Evolutionary conservation across 2,797 vertebrate species (phyloP).

Genomic region (Chelidonichthys spinosus): DNA sequence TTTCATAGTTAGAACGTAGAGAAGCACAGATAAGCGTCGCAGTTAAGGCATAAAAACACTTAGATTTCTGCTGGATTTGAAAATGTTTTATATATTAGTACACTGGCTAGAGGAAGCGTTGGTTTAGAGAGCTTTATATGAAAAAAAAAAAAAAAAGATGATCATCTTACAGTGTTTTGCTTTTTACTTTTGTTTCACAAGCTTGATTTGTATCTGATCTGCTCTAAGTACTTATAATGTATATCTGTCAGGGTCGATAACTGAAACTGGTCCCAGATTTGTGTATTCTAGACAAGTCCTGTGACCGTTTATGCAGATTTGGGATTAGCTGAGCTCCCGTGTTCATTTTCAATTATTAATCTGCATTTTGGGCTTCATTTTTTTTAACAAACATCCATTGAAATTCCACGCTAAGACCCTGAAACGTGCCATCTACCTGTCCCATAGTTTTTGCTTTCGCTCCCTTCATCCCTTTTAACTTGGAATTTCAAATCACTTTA

Average conservation of each 20-base stretch:
- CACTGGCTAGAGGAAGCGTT: constrained; percentile 85
- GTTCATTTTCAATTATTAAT: constrained; percentile 49
- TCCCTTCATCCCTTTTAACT: constrained; percentile 48
- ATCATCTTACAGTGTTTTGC: constrained; percentile 84
- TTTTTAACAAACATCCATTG: constrained; percentile 53
- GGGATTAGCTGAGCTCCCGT: constrained; percentile 49
- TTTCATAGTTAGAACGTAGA: constrained; percentile 80
- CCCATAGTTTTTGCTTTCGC: constrained; percentile 1
- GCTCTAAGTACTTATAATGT: constrained; percentile 62
- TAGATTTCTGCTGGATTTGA: constrained; percentile 87
- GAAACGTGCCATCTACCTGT: constrained; percentile 73
- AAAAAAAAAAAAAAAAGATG: constrained; percentile 83
- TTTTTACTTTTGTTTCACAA: constrained; percentile 76
- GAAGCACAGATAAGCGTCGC: constrained; percentile 83
- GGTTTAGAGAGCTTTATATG: constrained; percentile 88
- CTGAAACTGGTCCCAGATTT: constrained; percentile 60
- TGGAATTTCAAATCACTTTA: constrained; percentile 64
- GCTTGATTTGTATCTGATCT: constrained; percentile 86
- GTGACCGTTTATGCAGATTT: constrained; percentile 57
- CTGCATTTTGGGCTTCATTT: constrained; percentile 51
- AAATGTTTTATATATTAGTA: constrained; percentile 85
- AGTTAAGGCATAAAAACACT: constrained; percentile 78
- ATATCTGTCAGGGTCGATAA: constrained; percentile 53
- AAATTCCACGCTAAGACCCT: constrained; percentile 65
- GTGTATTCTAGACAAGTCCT: constrained; percentile 54